Evolutionary conservation across 2,797 vertebrate genomes (phyloP).

Genomic region (Smutsia gigantea): DNA sequence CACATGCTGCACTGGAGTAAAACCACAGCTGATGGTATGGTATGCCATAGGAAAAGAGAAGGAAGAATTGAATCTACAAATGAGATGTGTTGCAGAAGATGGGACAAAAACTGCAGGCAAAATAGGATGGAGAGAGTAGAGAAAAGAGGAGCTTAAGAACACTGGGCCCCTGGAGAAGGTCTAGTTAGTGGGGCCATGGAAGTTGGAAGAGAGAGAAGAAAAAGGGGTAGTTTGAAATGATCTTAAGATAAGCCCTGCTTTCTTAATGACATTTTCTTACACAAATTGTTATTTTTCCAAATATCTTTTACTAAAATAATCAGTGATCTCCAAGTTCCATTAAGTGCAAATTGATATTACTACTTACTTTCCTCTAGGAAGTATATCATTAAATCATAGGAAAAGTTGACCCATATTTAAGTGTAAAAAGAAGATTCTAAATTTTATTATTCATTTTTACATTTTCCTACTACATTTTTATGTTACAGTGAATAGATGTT

Average conservation of each 20-base stretch:
- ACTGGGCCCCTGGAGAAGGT: neutral
- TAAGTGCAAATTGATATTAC: neutral
- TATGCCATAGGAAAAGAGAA: neutral
- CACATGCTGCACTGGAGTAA: neutral
- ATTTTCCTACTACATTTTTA: conserved; percentile 35
- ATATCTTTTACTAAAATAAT: neutral
- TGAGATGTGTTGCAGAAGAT: neutral
- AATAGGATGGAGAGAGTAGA: neutral
- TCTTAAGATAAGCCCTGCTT: conserved; percentile 32
- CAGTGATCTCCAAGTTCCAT: neutral
- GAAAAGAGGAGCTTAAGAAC: neutral
- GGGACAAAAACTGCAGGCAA: neutral
- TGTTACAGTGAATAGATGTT: neutral
- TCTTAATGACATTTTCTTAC: conserved; percentile 31
- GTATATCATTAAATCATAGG: neutral
- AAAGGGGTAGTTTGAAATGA: neutral
- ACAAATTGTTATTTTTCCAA: neutral
- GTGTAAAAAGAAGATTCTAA: neutral
- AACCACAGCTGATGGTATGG: neutral
- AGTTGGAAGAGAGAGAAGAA: neutral
- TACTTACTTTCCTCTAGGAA: neutral
- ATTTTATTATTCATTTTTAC: conserved; percentile 2
- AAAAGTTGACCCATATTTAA: neutral
- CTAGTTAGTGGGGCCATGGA: neutral
- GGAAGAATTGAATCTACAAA: neutral